Conservation (phyloP, 1,140 invertebrate genomes). For the Drosophila hydei region DNA sequence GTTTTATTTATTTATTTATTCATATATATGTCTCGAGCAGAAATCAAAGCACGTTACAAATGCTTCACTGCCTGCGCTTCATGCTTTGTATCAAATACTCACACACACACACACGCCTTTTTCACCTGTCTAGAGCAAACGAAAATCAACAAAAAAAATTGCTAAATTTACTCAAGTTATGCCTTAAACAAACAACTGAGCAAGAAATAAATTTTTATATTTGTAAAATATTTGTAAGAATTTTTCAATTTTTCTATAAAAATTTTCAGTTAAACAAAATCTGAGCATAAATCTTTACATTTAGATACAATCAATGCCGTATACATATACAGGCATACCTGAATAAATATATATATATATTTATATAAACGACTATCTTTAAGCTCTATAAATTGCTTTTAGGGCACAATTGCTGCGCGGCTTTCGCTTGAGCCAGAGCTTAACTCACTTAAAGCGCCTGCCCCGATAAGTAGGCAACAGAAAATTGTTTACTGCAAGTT, state of each 20-base stretch:
- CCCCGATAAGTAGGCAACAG: slow-evolving; percentile 2
- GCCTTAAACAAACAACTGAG: neutral
- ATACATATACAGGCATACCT: neutral
- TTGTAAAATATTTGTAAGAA: neutral
- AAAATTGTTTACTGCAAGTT: too few relatives aligned
- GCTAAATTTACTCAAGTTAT: too few relatives aligned
- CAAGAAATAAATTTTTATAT: neutral
- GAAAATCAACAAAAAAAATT: neutral
- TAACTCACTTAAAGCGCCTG: neutral
- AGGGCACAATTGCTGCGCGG: neutral
- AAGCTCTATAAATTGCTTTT: neutral
- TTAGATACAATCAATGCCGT: too few relatives aligned
- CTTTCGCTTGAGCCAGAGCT: neutral
- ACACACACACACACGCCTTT: neutral
- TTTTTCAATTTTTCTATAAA: neutral
- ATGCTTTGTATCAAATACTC: slow-evolving; percentile 8
- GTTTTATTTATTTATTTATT: slow-evolving; percentile 32
- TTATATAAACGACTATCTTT: neutral
- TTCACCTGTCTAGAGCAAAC: neutral
- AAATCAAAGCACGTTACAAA: slow-evolving; percentile 59
- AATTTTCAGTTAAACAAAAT: too few relatives aligned
- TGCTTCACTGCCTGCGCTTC: slow-evolving; percentile 13
- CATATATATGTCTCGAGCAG: slow-evolving; percentile 18
- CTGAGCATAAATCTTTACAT: too few relatives aligned
- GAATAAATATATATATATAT: neutral